phyloP scores from a whole-genome alignment of 92 coral and sea anemone species.

The Porites cylindrica region DNA sequence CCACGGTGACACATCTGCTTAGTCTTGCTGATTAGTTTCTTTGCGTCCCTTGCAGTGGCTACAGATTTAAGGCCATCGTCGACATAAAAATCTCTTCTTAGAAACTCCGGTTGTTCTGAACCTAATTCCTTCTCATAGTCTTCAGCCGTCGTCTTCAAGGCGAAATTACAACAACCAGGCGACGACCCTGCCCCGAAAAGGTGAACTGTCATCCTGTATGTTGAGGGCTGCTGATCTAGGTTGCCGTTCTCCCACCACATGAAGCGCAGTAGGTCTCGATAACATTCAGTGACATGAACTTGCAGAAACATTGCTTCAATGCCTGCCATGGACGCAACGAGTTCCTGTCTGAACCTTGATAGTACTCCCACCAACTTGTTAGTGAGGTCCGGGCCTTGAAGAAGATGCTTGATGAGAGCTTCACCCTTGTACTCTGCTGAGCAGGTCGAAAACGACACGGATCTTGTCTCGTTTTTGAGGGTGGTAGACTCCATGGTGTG shows the following conservation, averaged over 20 bases:
- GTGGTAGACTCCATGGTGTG: conserved; percentile 58
- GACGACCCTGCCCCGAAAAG: conserved; percentile 30
- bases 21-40: background rate
- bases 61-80: conserved; percentile 15
- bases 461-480: conserved; percentile 36
- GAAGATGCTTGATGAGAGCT: conserved; percentile 7
- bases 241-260: conserved; percentile 35
- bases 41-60: background rate
- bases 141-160: conserved; percentile 30
- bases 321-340: conserved; percentile 27
- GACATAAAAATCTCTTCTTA: conserved; percentile 22
- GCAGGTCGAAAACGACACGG: conserved; percentile 29
- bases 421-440: conserved; percentile 19
- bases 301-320: conserved; percentile 30
- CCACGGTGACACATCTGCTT: conserved; percentile 34
- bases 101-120: conserved; percentile 25
- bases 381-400: background rate
- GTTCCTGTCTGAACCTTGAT: conserved; percentile 12
- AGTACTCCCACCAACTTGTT: conserved; percentile 31
- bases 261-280: conserved; percentile 4
- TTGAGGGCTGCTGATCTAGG: conserved; percentile 16
- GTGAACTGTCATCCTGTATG: conserved; percentile 19
- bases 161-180: conserved; percentile 26
- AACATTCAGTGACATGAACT: conserved; percentile 22
- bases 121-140: conserved; percentile 21